Base-by-base conservation (phyloP, 1,140 invertebrate species). In the Heliconius hermathena region DNA sequence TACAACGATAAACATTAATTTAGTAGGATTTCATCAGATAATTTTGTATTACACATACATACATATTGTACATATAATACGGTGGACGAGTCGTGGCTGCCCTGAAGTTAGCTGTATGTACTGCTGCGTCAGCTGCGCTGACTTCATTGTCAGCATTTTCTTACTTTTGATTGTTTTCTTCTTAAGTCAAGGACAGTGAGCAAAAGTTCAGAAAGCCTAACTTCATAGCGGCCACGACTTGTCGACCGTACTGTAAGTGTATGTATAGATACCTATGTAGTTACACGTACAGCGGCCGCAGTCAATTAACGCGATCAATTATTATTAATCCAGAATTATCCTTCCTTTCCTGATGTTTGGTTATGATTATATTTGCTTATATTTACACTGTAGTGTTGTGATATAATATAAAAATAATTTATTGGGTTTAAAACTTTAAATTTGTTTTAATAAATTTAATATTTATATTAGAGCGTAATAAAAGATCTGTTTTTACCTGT, bases 301-400 rank as follows among this genome's bases (percentile, higher is more conserved):
- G 72, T 83, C 84, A 83, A 86, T 87, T 87, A 84, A 83, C 76
- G 75, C 76, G 79, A 87, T 87, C 86, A 84, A 85, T 89, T 89
- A 88, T 90, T 87, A 88, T 88, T 90, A 90, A 89, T 89, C 84
- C 81, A 85, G 83, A 87, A 88, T 89, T 86, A 89, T 83, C 84
- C 83, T 84, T 87, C 84, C 82, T 83, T 82, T 81, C 82, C 77
- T 77, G 70, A 81, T 85, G 83, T 89, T 87, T 88, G 89, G 87
- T 87, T 81, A 80, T 82, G 22, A 72, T 18, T 20, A 52, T 52
- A 52, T 52, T 70, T 86, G 88, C 86, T 88, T 85, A 86, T 88
- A 83, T 76, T 82, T 49, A 81, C 82, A 83, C 85, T 87, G 5
- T 66, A 66, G 60, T 26, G 26, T 66, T 66, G 60, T 66, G 60